Evolutionary conservation across 2,797 vertebrate species (phyloP).

Genomic region (Darevskia mixta): DNA sequence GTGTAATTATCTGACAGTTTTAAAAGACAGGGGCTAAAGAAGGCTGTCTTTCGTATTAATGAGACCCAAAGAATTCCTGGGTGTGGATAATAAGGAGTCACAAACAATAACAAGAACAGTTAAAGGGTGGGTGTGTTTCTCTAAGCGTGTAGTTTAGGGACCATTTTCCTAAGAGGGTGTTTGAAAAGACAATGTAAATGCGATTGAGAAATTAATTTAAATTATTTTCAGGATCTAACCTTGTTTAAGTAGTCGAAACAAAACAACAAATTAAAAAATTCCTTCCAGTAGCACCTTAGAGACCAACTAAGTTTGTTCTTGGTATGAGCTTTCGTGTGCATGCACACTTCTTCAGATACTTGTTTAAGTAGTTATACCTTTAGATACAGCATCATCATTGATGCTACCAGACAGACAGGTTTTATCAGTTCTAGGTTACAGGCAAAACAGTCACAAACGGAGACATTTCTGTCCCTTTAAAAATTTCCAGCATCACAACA

Average conservation of each 20-base stretch:
- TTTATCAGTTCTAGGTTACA: too few species aligned
- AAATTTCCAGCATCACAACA: not conserved
- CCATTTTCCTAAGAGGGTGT: not conserved
- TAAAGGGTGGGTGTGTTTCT: not conserved
- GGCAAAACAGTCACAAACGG: not conserved
- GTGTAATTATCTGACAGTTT: constrained; percentile 81
- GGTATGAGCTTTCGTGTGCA: too few species aligned
- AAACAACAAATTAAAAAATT: too few species aligned
- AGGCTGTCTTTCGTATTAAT: constrained; percentile 63
- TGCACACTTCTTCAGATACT: too few species aligned
- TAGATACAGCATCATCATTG: not conserved
- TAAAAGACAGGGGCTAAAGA: constrained; percentile 54
- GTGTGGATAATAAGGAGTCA: constrained; percentile 66
- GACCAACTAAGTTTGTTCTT: too few species aligned
- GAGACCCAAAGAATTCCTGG: constrained; percentile 76
- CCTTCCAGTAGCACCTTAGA: too few species aligned
- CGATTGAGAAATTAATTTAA: not conserved
- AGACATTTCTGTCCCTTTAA: not conserved
- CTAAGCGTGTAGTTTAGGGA: not conserved
- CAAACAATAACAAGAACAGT: constrained; percentile 73
- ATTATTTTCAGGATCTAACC: not conserved
- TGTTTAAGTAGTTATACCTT: not conserved
- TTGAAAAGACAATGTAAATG: not conserved
- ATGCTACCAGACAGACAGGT: not conserved
- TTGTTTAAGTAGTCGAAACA: too few species aligned